phyloP scores from a whole-genome alignment of 2,888 invertebrate species.

The Ferdinandea cuprea region DNA sequence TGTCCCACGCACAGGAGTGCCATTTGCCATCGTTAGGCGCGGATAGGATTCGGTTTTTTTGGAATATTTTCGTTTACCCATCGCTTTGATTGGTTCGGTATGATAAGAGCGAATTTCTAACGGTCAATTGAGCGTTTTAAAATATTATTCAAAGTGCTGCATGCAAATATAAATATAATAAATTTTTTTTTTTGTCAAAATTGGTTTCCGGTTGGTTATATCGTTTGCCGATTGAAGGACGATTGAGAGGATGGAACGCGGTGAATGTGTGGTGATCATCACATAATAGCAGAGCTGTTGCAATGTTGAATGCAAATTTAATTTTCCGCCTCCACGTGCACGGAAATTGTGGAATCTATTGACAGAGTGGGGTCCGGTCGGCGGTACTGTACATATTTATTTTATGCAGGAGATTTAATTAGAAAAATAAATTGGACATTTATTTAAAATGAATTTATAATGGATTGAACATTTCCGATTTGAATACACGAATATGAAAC shows the following conservation, averaged over 20 bases:
- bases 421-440: constrained; percentile 72
- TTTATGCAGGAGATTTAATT: constrained; percentile 67
- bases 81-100: constrained; percentile 35
- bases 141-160: constrained; percentile 47
- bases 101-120: constrained; percentile 60
- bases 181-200: constrained; percentile 26
- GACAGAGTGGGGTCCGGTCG: neutral
- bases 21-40: neutral
- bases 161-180: constrained; percentile 2
- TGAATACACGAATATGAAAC: constrained; percentile 37
- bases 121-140: constrained; percentile 66
- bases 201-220: constrained; percentile 52
- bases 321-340: constrained; percentile 26
- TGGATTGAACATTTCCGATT: constrained; percentile 40
- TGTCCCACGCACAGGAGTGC: constrained; percentile 27
- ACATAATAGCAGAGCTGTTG: constrained; percentile 54
- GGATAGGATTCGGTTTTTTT: constrained; percentile 6
- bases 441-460: constrained; percentile 70
- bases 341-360: constrained; percentile 31
- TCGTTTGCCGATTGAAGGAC: constrained; percentile 60
- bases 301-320: constrained; percentile 48
- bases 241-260: constrained; percentile 17
- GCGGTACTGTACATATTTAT: constrained; percentile 11
- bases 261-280: constrained; percentile 69
- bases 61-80: neutral